Evolutionary conservation across 2,113 vertebrate species (phyloP), one percentile per base, ranked within the genome.

Genomic region (Pachyramphus minor): DNA sequence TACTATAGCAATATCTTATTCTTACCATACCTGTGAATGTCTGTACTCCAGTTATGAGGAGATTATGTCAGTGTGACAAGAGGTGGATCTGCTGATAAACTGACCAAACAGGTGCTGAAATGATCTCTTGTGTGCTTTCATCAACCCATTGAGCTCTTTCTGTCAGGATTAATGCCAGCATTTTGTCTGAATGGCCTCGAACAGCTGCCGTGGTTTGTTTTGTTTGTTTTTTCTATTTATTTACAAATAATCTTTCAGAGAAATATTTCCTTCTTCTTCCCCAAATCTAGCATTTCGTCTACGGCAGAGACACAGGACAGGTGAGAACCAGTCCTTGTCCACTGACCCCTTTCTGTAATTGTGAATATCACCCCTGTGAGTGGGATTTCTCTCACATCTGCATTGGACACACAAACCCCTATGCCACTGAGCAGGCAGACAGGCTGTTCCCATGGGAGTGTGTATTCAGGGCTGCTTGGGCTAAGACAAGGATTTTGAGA

Each of bases 241-340:
- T 96, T 94, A 95, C 94, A 95, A 95, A 97, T 96, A 95, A 96
- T 44, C 87, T 96, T 97, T 95, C 96, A 96, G 95, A 96, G 71
- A 96, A 95, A 62, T 96, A 66, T 97, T 95, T 97, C 96, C 96
- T 97, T 96, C 95, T 96, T 96, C 91, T 96, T 96, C 95, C 95
- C 94, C 91, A 79, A 96, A 96, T 97, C 94, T 93, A 96, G 95
- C 95, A 96, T 96, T 97, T 96, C 96, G 77, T 96, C 95, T 97
- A 95, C 96, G 96, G 89, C 96, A 97, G 95, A 97, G 96, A 96
- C 95, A 96, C 96, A 95, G 96, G 95, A 96, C 96, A 97, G 94
- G 95, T 97, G 96, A 97, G 95, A 97, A 88, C 94, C 95, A 88
- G 96, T 96, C 96, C 95, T 96, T 96, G 96, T 96, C 96, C 94